Percentiles rank a stretch among this genome's conserved stretches.
Conservation (phyloP, 2,888 invertebrate genomes). For the Chloroclystis v-ata region DNA sequence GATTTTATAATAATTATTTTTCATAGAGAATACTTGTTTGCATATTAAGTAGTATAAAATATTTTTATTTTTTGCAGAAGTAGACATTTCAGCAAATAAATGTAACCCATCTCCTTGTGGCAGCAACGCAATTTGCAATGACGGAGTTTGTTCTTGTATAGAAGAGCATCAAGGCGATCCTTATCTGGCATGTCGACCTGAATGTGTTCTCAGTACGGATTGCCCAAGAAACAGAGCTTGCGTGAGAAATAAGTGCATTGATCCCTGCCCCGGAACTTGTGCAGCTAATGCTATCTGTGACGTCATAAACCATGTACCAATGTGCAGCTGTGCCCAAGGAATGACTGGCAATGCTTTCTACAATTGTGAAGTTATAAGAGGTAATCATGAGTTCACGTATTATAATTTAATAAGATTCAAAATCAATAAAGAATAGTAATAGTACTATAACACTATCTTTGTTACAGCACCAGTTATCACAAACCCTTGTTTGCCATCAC, state of each 20-base stretch:
- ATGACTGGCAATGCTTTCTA: conserved; percentile 84
- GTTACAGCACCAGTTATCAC: conserved; percentile 56
- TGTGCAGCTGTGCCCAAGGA: conserved; percentile 83
- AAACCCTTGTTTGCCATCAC: conserved; percentile 84
- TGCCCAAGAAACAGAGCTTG: conserved; percentile 82
- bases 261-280: conserved; percentile 85
- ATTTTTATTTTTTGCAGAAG: conserved; percentile 37
- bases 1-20: too few species aligned
- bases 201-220: conserved; percentile 83
- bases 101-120: conserved; percentile 84
- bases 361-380: conserved; percentile 76
- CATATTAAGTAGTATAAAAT: too few species aligned
- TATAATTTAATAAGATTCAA: too few species aligned
- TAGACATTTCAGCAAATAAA: conserved; percentile 45
- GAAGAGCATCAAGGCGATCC: conserved; percentile 83
- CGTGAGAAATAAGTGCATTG: conserved; percentile 81
- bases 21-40: too few species aligned
- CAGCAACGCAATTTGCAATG: conserved; percentile 76
- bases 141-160: conserved; percentile 79
- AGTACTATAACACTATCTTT: background rate
- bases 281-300: conserved; percentile 83
- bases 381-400: conserved; percentile 36
- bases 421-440: too few species aligned
- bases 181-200: conserved; percentile 82
- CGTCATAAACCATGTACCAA: conserved; percentile 84